Conservation (phyloP, 2,113 vertebrate species). For the Atherinomorus stipes region DNA sequence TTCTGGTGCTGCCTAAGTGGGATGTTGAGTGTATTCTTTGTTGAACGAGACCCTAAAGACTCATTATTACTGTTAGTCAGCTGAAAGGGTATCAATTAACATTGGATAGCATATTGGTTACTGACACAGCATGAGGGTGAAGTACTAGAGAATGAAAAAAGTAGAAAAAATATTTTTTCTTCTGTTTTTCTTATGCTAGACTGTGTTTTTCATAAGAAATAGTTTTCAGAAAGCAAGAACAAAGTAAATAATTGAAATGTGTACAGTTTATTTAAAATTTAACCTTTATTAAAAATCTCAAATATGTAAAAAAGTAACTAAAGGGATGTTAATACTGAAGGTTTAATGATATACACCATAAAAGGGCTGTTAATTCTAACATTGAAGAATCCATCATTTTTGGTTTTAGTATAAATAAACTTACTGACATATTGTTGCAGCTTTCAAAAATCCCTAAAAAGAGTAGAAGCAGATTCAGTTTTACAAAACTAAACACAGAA, state of each 20-base stretch:
- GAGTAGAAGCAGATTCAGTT: neutral
- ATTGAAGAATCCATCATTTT: too few relatives aligned
- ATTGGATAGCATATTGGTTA: neutral
- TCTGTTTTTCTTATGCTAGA: neutral
- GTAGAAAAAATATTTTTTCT: neutral
- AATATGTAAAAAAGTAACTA: too few relatives aligned
- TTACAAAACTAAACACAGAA: neutral
- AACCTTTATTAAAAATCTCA: too few relatives aligned
- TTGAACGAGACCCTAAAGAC: neutral
- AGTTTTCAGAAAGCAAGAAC: neutral
- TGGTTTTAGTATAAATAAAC: neutral
- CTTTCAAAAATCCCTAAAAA: too few relatives aligned
- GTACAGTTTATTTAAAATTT: too few relatives aligned
- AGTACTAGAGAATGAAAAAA: neutral
- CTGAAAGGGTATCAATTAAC: neutral
- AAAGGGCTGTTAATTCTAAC: neutral
- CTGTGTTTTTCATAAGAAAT: neutral
- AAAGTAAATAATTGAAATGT: neutral
- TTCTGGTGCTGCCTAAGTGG: conserved; percentile 2
- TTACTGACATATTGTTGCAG: neutral
- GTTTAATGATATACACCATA: neutral
- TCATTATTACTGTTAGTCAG: neutral
- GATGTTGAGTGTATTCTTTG: conserved; percentile 3
- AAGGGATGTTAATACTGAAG: neutral
- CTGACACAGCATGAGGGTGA: neutral